These are phyloP conservation scores for Ectemnius continuus DNA, from an alignment of 2,888 invertebrate genomes.

Conservation along the genomic window DNA sequence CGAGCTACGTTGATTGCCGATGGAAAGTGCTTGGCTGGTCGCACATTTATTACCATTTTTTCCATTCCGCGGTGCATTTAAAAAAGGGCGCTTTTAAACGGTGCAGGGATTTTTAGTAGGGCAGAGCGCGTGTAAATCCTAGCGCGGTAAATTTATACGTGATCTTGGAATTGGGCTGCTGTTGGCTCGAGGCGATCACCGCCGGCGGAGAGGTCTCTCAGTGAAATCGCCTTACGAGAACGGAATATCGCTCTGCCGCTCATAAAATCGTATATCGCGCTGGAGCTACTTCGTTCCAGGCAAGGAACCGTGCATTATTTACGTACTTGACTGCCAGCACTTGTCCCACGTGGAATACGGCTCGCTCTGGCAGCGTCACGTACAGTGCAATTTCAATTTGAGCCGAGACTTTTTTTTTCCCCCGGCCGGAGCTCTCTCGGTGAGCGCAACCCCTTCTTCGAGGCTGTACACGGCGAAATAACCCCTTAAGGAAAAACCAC, in stretches of 20 bases:
- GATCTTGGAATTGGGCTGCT: no score
- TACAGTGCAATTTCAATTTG: slow-evolving; percentile 45
- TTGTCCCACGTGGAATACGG: slow-evolving; percentile 21
- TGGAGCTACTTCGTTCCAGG: slow-evolving; percentile 17
- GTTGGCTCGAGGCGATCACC: no score
- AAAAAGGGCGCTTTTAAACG: no score
- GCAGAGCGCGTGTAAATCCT: no score
- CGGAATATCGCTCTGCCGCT: background rate
- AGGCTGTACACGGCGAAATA: background rate
- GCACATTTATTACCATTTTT: no score
- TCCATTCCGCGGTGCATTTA: no score
- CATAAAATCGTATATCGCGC: slow-evolving; percentile 24
- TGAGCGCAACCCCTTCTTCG: slow-evolving; percentile 16
- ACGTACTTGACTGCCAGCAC: slow-evolving; percentile 29
- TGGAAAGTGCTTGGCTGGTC: no score
- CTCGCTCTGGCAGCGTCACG: slow-evolving; percentile 29
- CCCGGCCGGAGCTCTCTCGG: slow-evolving; percentile 8
- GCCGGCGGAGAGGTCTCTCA: no score
- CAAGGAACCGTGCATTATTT: slow-evolving; percentile 47
- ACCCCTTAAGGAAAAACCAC: slow-evolving; percentile 14
- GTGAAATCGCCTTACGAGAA: background rate
- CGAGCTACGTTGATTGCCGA: no score
- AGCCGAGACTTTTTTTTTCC: slow-evolving; percentile 22
- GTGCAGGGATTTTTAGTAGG: no score
- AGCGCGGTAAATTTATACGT: no score